Base-by-base conservation (phyloP, 1,140 invertebrate genomes). In the Pteromalus puparum region DNA sequence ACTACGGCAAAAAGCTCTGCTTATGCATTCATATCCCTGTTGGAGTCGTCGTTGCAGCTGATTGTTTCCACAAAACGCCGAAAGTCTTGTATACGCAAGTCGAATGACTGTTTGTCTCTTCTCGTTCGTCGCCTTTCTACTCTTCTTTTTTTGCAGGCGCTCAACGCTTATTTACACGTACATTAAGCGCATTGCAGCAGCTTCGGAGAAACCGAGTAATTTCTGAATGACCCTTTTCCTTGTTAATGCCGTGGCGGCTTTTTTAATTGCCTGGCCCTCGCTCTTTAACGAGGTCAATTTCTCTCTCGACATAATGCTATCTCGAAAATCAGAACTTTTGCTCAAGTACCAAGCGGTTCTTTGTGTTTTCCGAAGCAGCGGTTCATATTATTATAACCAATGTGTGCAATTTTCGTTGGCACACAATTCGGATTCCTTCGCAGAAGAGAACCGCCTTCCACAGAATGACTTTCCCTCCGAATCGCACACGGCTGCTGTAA, bases 1-100 rank as follows among this genome's bases (percentile, higher is more conserved):
- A 86, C 83, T 53, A 86, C 83, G 86, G 84, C 87, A 87, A 88
- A 90, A 91, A 88, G 87, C 53, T 70, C 10, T n/a, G 90, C 87
- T 92, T 92, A 92, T 91, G 90, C 91, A 92, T 92, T 92, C 91
- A 92, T 92, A 92, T 91, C 89, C 91, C 89, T 92, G 91, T 91
- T 90, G 87, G 82, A 86, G 87, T 88, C 89, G 90, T 70, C 88
- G 88, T 87, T 12, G 87, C 87, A 87, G 87, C 88, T 91, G 91
- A 91, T 92, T 91, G 91, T 92, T 92, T 91, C 90, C 91, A 91
- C 90, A 92, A 90, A 92, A 91, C 88, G 82, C 86, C 76, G 82
- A 87, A 87, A 81, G n/a, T 21, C 68, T 12, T 81, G 67, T 81
- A n/a, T n/a, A 26, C 65, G 65, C 65, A 4, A 68, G 21, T 53